phyloP scores from a whole-genome alignment of 2,113 vertebrate genomes.

The Progne subis region DNA sequence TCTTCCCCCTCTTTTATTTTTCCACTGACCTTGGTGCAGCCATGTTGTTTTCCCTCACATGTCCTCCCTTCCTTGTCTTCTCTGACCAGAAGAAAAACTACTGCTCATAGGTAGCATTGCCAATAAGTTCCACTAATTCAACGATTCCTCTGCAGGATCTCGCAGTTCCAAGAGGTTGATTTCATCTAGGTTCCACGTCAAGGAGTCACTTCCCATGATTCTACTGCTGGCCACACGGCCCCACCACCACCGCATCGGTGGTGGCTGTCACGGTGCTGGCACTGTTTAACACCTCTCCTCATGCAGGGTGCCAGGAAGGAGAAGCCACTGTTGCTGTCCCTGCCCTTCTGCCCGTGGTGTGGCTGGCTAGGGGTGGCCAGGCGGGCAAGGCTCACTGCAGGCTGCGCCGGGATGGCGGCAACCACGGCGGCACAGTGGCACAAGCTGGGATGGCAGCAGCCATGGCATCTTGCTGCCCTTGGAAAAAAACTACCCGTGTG shows the following conservation, averaged over 20 bases:
- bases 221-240: accelerated
- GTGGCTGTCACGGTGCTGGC: accelerated
- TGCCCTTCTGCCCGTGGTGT: accelerated
- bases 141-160: not conserved
- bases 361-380: not conserved
- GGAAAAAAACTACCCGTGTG: not conserved
- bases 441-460: not conserved
- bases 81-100: not conserved
- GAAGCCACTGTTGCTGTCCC: accelerated
- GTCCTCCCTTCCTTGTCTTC: not conserved
- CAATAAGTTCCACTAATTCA: not conserved
- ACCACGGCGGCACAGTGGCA: accelerated
- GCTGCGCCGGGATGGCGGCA: accelerated
- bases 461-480: accelerated
- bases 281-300: not conserved
- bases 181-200: accelerated
- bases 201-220: not conserved
- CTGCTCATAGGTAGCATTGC: not conserved
- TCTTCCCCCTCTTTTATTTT: not conserved
- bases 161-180: accelerated
- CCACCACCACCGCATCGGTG: accelerated
- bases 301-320: accelerated
- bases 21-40: accelerated
- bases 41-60: not conserved
- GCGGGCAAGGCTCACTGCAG: accelerated